A percentile compares a stretch with the other conserved stretches of the same genome.
These are phyloP conservation scores for Lamprotornis superbus DNA, from an alignment of 2,113 vertebrate species.

Conservation along the genomic window DNA sequence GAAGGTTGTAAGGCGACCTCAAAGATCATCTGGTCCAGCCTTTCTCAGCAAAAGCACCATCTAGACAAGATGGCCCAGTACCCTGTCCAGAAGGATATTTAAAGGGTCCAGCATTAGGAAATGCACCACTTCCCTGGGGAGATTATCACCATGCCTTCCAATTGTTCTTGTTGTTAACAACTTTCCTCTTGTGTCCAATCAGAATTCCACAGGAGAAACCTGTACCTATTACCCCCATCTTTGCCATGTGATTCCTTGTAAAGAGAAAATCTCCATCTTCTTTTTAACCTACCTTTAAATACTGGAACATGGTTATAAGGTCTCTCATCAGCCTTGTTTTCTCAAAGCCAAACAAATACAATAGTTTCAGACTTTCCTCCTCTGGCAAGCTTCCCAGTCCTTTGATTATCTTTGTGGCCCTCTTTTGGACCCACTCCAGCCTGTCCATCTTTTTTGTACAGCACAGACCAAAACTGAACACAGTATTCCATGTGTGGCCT, in stretches of 20 bases:
- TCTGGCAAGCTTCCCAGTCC: background rate
- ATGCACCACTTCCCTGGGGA: background rate
- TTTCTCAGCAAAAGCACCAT: background rate
- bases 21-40: background rate
- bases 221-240: background rate
- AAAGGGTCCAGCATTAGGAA: background rate
- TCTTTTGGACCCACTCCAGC: background rate
- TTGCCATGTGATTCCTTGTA: background rate
- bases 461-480: background rate
- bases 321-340: background rate
- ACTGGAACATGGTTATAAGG: background rate
- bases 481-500: background rate
- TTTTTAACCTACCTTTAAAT: background rate
- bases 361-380: background rate
- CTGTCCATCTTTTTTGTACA: background rate
- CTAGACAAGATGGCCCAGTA: background rate
- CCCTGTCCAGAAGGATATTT: background rate
- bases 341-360: background rate
- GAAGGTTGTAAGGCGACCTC: background rate
- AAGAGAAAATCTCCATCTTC: background rate
- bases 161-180: background rate
- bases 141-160: background rate
- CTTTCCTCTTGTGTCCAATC: background rate
- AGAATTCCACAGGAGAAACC: background rate
- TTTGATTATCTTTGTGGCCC: background rate